Percentiles rank a stretch among this genome's conserved stretches.
Conservation (phyloP, 92 coral and sea anemone genomes). For the Ricordea florida region DNA sequence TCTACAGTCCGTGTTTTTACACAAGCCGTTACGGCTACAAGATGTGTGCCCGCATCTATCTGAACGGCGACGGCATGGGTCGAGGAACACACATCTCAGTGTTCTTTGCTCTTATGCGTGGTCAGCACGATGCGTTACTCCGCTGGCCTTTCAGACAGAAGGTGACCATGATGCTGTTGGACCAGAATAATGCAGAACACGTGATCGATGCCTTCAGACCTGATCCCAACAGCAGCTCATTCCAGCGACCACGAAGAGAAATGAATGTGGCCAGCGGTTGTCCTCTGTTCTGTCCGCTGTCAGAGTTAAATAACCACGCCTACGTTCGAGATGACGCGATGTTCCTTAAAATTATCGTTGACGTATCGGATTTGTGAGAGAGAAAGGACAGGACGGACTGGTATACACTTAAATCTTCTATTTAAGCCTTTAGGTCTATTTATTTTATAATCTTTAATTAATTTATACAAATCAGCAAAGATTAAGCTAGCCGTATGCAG, state of each 20-base stretch:
- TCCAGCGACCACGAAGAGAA: slow-evolving; percentile 76
- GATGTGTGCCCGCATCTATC: slow-evolving; percentile 60
- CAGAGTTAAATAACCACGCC: slow-evolving; percentile 70
- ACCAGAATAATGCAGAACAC: slow-evolving; percentile 76
- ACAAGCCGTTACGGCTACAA: slow-evolving; percentile 54
- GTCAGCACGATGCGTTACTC: slow-evolving; percentile 65
- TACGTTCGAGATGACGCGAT: slow-evolving; percentile 70
- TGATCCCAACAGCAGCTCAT: slow-evolving; percentile 80
- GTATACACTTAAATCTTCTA: no score
- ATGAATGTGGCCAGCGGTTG: slow-evolving; percentile 91
- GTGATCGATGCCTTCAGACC: slow-evolving; percentile 88
- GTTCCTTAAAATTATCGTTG: slow-evolving; percentile 73
- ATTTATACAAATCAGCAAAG: no score
- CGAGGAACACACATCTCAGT: slow-evolving; percentile 38
- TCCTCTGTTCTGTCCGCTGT: slow-evolving; percentile 61
- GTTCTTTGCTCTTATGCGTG: slow-evolving; percentile 61
- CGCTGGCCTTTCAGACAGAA: slow-evolving; percentile 87
- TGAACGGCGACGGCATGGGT: slow-evolving; percentile 64
- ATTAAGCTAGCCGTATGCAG: no score
- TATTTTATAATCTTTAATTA: no score
- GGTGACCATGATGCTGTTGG: slow-evolving; percentile 66
- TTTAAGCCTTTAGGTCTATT: no score
- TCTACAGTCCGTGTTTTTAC: slow-evolving; percentile 50
- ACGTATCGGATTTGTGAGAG: slow-evolving; percentile 25
- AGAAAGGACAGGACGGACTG: not conserved